Base-by-base conservation (phyloP, 2,797 vertebrate genomes). In the Mus spretus region DNA sequence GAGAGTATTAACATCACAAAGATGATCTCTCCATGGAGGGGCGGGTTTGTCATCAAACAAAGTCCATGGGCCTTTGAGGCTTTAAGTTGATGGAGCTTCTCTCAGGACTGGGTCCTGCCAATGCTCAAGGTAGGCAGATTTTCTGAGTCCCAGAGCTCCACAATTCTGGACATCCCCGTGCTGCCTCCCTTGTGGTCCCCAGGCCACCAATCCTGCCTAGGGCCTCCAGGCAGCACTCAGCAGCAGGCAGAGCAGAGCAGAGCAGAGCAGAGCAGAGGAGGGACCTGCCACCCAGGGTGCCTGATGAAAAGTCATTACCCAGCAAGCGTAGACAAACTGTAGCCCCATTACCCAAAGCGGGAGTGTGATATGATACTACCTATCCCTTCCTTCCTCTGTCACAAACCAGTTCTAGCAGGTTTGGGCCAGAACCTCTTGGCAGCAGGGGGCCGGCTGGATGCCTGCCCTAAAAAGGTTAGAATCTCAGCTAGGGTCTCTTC, bases 331-430 rank as follows among this genome's bases (percentile, higher is more conserved):
- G 89, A 84, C 94, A 94, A 40, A 13, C 86, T 72, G 8, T 22
- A 47, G 55, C 37, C 50, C 55, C 61, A 28, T 72, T 44, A 83
- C 63, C 75, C 26, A 0, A 34, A 4, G 31, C 20, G 11, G 65
- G 37, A 44, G 17, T 82, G 61, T 88, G 65, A 81, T 57, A 4
- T 67, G 80, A 44, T 55, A 67, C 24, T 75, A n/a, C n/a, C 47
- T 91, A 59, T 28, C 22, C 37, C 17, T 50, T 74, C 89, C 55
- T 26, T 50, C 70, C 50, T 84, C 55, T 67, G 86, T 50, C 84
- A 84, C 70, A 96, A 91, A 70, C 89, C 7, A n/a, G 82, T 89
- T 93, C 82, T 95, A 89, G 90, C 85, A 84, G 65, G 65, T 94
- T 89, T 96, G 91, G 89, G 53, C 63, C 87, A 57, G 90, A 95